Percentiles rank a stretch among this genome's conserved stretches.
phyloP scores from a whole-genome alignment of 1,140 invertebrate species.

The Lordiphosa collinella region DNA sequence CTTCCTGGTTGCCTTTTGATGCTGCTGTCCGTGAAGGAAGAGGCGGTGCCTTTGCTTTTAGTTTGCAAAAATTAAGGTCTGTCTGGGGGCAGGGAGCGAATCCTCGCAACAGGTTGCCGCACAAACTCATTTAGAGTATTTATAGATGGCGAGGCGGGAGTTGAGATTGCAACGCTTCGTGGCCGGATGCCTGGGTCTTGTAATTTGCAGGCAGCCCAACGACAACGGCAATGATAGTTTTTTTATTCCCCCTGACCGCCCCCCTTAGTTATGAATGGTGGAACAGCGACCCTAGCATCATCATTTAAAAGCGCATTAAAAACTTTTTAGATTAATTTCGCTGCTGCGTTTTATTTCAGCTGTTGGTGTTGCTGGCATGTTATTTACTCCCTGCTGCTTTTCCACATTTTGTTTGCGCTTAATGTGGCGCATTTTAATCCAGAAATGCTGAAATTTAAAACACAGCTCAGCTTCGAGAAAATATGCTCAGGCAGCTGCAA shows the following conservation, averaged over 20 bases:
- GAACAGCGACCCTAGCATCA: constrained; percentile 48
- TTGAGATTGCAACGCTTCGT: constrained; percentile 55
- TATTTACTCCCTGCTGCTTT: constrained; percentile 30
- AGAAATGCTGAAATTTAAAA: constrained; percentile 56
- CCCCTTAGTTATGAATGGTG: constrained; percentile 63
- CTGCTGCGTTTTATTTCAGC: constrained; percentile 50
- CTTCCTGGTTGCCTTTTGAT: constrained; percentile 42
- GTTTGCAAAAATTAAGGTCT: constrained; percentile 73
- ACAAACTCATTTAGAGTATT: constrained; percentile 53
- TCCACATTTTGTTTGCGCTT: constrained; percentile 47
- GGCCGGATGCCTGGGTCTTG: constrained; percentile 60
- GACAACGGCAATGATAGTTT: constrained; percentile 70
- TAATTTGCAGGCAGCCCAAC: constrained; percentile 64
- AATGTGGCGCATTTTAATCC: constrained; percentile 48
- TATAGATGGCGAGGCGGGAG: constrained; percentile 1
- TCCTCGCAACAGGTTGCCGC: constrained; percentile 65
- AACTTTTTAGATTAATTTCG: constrained; percentile 79
- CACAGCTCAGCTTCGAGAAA: constrained; percentile 17
- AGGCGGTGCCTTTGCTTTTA: constrained; percentile 41
- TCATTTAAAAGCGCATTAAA: constrained; percentile 79
- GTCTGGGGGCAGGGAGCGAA: constrained; percentile 2
- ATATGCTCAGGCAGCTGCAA: constrained; percentile 28
- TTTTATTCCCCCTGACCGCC: background rate
- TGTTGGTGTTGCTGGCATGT: constrained; percentile 27
- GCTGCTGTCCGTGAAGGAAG: background rate